Conservation (phyloP, 2,888 invertebrate species). For the Sphaerophoria taeniata region DNA sequence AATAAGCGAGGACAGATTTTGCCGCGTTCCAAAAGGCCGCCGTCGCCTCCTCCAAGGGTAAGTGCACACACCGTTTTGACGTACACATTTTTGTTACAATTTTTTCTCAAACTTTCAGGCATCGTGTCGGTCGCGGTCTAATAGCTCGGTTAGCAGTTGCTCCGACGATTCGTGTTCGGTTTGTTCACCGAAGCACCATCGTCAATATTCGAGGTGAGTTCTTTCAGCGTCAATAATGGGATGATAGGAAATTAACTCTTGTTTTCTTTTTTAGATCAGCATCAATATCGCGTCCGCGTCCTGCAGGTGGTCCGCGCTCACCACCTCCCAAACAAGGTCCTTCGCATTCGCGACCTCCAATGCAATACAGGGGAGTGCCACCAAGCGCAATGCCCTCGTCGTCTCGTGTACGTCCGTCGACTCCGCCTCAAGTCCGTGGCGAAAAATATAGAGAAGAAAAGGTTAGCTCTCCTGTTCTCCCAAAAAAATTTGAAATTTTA, state of each 20-base stretch:
- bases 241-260: neutral
- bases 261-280: constrained; percentile 83
- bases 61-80: constrained; percentile 54
- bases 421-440: constrained; percentile 77
- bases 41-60: constrained; percentile 83
- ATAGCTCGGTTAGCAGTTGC: constrained; percentile 91
- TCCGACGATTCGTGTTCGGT: constrained; percentile 93
- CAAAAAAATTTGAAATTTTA: neutral
- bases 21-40: constrained; percentile 82
- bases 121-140: constrained; percentile 87
- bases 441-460: constrained; percentile 82
- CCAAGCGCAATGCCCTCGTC: constrained; percentile 77
- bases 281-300: constrained; percentile 84
- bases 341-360: constrained; percentile 77
- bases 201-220: constrained; percentile 81
- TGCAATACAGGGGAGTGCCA: constrained; percentile 79
- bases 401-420: constrained; percentile 80
- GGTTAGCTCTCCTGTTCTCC: constrained; percentile 57
- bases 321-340: constrained; percentile 80
- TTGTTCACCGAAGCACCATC: constrained; percentile 87
- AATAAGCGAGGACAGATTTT: constrained; percentile 78
- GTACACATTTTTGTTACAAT: neutral
- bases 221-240: neutral
- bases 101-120: constrained; percentile 75
- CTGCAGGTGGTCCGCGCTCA: constrained; percentile 80